Evolutionary conservation across 2,797 vertebrate species (phyloP).

Genomic region (Geotrypetes seraphini): DNA sequence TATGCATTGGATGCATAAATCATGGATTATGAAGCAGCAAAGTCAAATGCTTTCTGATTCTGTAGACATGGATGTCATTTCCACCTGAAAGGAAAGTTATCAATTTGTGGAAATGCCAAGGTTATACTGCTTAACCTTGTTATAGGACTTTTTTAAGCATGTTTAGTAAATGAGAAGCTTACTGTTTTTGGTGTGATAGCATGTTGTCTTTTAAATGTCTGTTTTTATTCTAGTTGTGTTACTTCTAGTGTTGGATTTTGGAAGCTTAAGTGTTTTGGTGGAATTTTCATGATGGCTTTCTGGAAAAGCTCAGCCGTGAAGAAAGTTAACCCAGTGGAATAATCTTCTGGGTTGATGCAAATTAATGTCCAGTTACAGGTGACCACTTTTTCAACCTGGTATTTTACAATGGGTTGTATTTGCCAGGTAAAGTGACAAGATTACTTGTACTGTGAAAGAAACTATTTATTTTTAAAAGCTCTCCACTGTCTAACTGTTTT

Average conservation of each 20-base stretch:
- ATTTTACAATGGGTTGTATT: constrained; percentile 99
- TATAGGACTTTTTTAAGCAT: constrained; percentile 32
- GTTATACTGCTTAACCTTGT: constrained; percentile 80
- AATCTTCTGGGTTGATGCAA: constrained; percentile 39
- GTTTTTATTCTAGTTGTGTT: constrained; percentile 46
- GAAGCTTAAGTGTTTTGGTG: constrained; percentile 1
- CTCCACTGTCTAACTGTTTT: constrained; percentile 40
- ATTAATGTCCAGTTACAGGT: constrained; percentile 33
- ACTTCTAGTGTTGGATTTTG: constrained; percentile 39
- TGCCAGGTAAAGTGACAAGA: constrained; percentile 53
- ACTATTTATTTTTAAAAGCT: constrained; percentile 41
- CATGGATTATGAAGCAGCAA: constrained; percentile 39
- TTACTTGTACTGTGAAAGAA: constrained; percentile 48
- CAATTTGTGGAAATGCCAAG: constrained; percentile 59
- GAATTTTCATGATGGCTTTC: constrained; percentile 5
- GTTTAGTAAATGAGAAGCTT: constrained; percentile 45
- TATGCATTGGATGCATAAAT: constrained; percentile 89
- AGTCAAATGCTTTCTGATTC: constrained; percentile 14
- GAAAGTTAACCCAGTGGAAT: constrained; percentile 30
- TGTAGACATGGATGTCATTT: constrained; percentile 35
- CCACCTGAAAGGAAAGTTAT: constrained; percentile 47
- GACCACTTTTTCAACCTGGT: constrained; percentile 65
- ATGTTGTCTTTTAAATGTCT: constrained; percentile 45
- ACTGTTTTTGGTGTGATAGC: constrained; percentile 14
- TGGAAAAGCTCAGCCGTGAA: constrained; percentile 24